A percentile compares a stretch with the other conserved stretches of the same genome.
Conservation (phyloP, 2,797 vertebrate species). For the Phalanger gymnotis region DNA sequence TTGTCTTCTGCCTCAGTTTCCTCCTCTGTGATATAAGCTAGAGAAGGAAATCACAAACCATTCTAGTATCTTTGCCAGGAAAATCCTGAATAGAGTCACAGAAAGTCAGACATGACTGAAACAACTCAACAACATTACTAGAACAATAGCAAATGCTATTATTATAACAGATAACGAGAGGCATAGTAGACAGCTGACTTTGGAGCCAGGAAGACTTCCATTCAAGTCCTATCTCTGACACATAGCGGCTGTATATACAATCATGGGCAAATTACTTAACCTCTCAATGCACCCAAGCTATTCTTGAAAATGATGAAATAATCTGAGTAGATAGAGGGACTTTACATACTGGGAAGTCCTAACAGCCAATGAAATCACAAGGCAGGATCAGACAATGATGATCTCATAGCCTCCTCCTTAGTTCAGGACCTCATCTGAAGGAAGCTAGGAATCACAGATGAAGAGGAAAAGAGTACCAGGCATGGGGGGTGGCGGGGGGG, state of each 20-base stretch:
- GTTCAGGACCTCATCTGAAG: neutral
- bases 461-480: neutral
- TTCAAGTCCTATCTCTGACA: neutral
- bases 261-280: neutral
- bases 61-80: neutral
- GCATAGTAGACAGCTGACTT: neutral
- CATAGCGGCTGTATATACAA: neutral
- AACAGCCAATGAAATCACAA: neutral
- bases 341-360: neutral
- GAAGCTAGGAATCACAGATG: neutral
- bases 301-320: neutral
- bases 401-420: neutral
- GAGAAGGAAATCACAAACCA: neutral
- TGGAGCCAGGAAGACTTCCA: neutral
- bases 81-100: neutral
- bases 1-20: neutral
- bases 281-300: neutral
- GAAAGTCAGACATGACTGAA: neutral
- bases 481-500: too few species aligned
- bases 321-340: neutral
- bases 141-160: neutral
- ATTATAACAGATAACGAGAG: neutral
- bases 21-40: neutral
- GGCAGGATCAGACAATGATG: neutral
- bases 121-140: neutral